These are phyloP conservation scores for Ostrea edulis DNA, from an alignment of 1,140 invertebrate species.

Conservation along the genomic window DNA sequence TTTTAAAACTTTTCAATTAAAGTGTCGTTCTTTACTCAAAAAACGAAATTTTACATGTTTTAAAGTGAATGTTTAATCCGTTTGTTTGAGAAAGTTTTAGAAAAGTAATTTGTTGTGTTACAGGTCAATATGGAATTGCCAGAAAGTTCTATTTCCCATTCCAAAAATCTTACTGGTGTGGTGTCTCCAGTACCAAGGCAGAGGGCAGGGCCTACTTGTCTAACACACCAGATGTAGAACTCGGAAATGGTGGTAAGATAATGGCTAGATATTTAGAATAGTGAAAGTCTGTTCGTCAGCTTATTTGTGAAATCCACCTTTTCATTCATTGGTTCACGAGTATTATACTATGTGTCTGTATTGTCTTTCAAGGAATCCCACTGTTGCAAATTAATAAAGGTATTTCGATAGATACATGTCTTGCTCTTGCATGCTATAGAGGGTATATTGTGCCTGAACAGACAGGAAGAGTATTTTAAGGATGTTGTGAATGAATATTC, in stretches of 20 bases:
- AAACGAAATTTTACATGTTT: too few species aligned
- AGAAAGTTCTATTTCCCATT: conserved; percentile 80
- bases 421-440: background rate
- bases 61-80: too few species aligned
- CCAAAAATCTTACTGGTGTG: conserved; percentile 82
- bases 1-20: too few species aligned
- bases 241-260: conserved; percentile 19
- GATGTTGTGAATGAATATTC: too few species aligned
- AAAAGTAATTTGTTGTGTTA: background rate
- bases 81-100: too few species aligned
- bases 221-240: conserved; percentile 14
- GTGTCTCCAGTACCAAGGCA: conserved; percentile 50
- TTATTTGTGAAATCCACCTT: background rate
- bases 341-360: background rate
- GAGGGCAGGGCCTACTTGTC: conserved; percentile 45
- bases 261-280: background rate
- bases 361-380: conserved; percentile 29
- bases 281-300: background rate
- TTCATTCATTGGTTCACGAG: background rate
- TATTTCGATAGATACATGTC: background rate
- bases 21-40: too few species aligned
- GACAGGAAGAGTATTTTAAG: background rate
- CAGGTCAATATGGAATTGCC: conserved; percentile 81
- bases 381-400: conserved; percentile 28
- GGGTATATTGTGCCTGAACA: background rate